Percentiles rank a stretch among this genome's conserved stretches.
phyloP scores from a whole-genome alignment of 2,113 vertebrate genomes.

The Phalacrocorax brasilianus region DNA sequence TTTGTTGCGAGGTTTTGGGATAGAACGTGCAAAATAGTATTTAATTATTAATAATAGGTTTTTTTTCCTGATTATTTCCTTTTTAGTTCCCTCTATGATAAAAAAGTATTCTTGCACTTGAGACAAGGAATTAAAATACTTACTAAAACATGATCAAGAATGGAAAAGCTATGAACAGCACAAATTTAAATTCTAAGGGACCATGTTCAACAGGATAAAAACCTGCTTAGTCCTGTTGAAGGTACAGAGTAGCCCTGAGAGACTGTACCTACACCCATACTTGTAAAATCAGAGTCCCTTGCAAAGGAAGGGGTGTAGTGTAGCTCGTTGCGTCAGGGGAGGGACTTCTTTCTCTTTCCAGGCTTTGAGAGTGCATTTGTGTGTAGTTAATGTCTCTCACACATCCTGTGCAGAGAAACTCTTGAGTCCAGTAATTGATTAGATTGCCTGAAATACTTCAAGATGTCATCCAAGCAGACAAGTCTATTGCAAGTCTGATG shows the following conservation, averaged over 20 bases:
- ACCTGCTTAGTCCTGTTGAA: not conserved
- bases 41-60: not conserved
- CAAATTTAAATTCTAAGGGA: not conserved
- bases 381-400: not conserved
- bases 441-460: not conserved
- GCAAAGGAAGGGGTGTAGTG: accelerated
- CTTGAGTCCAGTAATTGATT: not conserved
- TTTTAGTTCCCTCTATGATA: constrained; percentile 16
- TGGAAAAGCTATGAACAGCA: not conserved
- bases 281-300: not conserved
- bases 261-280: not conserved
- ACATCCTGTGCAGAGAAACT: not conserved
- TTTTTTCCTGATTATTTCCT: not conserved
- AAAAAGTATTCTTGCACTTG: not conserved
- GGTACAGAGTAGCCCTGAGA: not conserved
- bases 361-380: not conserved
- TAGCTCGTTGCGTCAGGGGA: not conserved
- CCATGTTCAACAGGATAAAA: not conserved
- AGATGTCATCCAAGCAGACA: not conserved
- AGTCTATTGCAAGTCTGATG: not conserved
- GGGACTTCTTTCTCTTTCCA: not conserved
- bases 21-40: not conserved
- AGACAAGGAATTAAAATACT: not conserved
- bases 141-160: not conserved
- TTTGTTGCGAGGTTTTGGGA: not conserved